Conservation (phyloP, 2,888 invertebrate species). For the Steromphala cineraria region DNA sequence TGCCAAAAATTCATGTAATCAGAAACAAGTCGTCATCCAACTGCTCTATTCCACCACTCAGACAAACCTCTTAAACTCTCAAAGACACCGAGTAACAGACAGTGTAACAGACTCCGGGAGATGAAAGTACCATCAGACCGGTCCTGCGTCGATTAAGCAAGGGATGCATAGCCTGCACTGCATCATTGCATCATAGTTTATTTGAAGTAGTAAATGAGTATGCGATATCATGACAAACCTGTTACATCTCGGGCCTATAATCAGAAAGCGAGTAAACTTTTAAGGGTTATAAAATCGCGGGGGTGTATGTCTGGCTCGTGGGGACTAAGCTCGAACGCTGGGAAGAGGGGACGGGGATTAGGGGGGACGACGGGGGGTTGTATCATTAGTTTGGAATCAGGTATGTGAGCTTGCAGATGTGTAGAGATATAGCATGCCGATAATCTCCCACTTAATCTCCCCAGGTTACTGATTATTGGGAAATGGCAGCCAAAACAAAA, state of each 20-base stretch:
- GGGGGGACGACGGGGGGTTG: not conserved
- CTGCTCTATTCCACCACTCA: too few relatives aligned
- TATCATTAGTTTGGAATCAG: not conserved
- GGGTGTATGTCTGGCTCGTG: not conserved
- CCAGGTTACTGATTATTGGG: not conserved
- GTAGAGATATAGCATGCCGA: not conserved
- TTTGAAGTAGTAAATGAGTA: not conserved
- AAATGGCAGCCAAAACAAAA: not conserved
- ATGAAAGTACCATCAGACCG: too few relatives aligned
- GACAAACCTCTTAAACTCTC: too few relatives aligned
- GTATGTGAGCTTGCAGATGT: not conserved
- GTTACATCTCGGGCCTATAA: not conserved
- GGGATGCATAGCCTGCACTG: not conserved
- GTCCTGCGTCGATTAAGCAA: too few relatives aligned
- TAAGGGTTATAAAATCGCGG: not conserved
- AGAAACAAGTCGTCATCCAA: too few relatives aligned
- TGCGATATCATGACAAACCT: too few relatives aligned
- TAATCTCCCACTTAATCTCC: not conserved
- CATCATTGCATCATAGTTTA: not conserved
- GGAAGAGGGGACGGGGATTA: not conserved
- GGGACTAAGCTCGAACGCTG: not conserved
- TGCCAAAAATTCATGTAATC: too few relatives aligned
- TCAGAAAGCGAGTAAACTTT: not conserved
- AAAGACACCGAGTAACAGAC: too few relatives aligned
- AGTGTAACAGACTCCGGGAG: too few relatives aligned